Evolutionary conservation across 2,113 vertebrate species (phyloP), one percentile per base, ranked within the genome.

Genomic region (Serilophus lunatus): DNA sequence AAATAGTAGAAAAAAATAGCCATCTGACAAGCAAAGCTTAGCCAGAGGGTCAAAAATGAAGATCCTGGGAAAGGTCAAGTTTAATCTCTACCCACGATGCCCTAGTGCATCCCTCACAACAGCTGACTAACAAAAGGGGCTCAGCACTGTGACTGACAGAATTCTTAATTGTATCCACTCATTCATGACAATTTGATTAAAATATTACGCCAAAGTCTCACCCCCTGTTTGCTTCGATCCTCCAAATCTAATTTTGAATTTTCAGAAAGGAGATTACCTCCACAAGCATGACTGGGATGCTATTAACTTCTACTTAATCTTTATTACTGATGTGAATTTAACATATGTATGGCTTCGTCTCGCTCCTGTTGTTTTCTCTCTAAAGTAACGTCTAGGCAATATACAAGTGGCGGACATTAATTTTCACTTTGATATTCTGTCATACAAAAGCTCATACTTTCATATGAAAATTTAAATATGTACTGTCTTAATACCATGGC

Each of bases 161-260:
- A 99, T 99, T 98, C 98, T 98, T 99, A 99, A 99, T 99, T 99
- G 99, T 99, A 99, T 99, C 98, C 99, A 99, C 98, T 99, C 99
- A 99, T 98, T 99, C 99, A 99, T 99, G 99, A 99, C 99, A 99
- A 99, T 99, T 99, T 99, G 99, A 99, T 99, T 99, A 99, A 99
- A 99, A 99, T 99, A 99, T 99, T 99, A 99, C 98, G 98, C 98
- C 98, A 98, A 99, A 99, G 99, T 99, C 99, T 99, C 99, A 98
- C 98, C 99, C 99, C 98, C 98, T 99, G 99, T 99, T 99, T 99
- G 99, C 99, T 99, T 98, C 98, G 98, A 99, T 99, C 98, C 98
- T 99, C 98, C 98, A 99, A 99, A 99, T 99, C 98, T 99, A 99
- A 99, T 99, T 99, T 98, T 99, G 99, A 99, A 98, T 99, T 99